Evolutionary conservation across 2,888 invertebrate species (phyloP).

Genomic region (Eumerus sabulonum): DNA sequence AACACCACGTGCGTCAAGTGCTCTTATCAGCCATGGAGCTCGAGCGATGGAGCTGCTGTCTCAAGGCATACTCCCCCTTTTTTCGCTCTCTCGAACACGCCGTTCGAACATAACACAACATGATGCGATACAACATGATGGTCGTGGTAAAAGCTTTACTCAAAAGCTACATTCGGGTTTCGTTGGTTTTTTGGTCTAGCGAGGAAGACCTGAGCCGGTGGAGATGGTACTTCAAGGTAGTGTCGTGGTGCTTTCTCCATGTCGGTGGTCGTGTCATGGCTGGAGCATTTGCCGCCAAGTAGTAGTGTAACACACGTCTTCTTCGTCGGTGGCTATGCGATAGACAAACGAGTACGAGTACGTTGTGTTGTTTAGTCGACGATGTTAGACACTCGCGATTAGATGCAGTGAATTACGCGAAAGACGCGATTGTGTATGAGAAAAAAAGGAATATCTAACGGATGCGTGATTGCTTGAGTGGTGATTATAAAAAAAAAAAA

Average conservation of each 20-base stretch:
- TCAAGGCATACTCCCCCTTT: background rate
- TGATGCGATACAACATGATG: background rate
- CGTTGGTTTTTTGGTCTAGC: slow-evolving; percentile 22
- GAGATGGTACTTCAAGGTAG: slow-evolving; percentile 17
- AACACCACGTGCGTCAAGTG: slow-evolving; percentile 41
- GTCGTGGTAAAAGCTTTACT: slow-evolving; percentile 31
- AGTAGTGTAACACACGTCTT: slow-evolving; percentile 10
- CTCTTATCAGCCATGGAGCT: slow-evolving; percentile 54
- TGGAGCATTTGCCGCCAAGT: slow-evolving; percentile 39
- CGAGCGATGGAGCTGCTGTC: too few species aligned
- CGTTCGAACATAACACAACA: slow-evolving; percentile 58
- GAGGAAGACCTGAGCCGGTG: slow-evolving; percentile 31
- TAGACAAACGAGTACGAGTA: slow-evolving; percentile 19
- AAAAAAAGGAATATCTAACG: too few species aligned
- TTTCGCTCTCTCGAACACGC: slow-evolving; percentile 7
- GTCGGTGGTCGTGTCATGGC: slow-evolving; percentile 24
- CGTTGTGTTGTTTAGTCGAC: slow-evolving; percentile 45
- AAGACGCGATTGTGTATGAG: background rate
- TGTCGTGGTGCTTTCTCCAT: slow-evolving; percentile 36
- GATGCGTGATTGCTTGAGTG: background rate
- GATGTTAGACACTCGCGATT: slow-evolving; percentile 57
- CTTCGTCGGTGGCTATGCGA: slow-evolving; percentile 38
- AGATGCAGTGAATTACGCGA: slow-evolving; percentile 49
- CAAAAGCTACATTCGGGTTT: slow-evolving; percentile 38
- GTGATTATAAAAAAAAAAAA: slow-evolving; percentile 24